These are phyloP conservation scores for Drosophila tristis DNA, from an alignment of 1,140 invertebrate genomes.

Conservation along the genomic window DNA sequence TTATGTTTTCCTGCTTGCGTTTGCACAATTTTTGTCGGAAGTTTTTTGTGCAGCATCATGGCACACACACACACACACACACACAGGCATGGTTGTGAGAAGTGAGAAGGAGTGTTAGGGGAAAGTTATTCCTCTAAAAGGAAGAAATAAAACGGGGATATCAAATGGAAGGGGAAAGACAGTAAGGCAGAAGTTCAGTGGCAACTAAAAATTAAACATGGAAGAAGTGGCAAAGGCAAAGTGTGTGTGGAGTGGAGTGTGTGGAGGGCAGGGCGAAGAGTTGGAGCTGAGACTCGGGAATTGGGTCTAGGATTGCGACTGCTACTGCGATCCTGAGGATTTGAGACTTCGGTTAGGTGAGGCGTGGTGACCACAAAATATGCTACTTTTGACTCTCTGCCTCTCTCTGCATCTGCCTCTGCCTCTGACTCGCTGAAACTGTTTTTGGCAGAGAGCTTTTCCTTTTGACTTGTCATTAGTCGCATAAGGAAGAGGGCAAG, in stretches of 20 bases:
- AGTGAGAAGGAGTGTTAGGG: neutral
- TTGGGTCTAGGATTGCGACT: no score
- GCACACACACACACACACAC: conserved; percentile 16
- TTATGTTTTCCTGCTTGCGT: conserved; percentile 82
- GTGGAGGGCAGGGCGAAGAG: no score
- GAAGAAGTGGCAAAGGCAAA: conserved; percentile 1
- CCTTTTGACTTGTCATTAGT: conserved; percentile 47
- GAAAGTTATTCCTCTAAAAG: conserved; percentile 50
- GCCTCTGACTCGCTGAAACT: conserved; percentile 17
- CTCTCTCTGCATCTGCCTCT: conserved; percentile 32
- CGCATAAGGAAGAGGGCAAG: no score
- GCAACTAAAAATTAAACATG: conserved; percentile 36
- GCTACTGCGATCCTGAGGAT: no score
- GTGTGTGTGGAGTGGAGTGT: neutral
- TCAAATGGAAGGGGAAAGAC: conserved; percentile 5
- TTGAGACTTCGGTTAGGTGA: no score
- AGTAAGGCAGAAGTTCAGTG: conserved; percentile 20
- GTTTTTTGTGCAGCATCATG: conserved; percentile 81
- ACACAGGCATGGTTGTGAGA: neutral
- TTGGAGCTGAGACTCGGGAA: no score
- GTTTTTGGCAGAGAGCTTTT: conserved; percentile 27
- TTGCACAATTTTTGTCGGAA: conserved; percentile 82
- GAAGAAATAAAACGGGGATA: conserved; percentile 8
- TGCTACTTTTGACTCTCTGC: conserved; percentile 65
- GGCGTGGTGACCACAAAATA: conserved; percentile 47